A percentile compares a stretch with the other conserved stretches of the same genome.
phyloP scores from a whole-genome alignment of 2,113 vertebrate species.

The Suricata suricatta region DNA sequence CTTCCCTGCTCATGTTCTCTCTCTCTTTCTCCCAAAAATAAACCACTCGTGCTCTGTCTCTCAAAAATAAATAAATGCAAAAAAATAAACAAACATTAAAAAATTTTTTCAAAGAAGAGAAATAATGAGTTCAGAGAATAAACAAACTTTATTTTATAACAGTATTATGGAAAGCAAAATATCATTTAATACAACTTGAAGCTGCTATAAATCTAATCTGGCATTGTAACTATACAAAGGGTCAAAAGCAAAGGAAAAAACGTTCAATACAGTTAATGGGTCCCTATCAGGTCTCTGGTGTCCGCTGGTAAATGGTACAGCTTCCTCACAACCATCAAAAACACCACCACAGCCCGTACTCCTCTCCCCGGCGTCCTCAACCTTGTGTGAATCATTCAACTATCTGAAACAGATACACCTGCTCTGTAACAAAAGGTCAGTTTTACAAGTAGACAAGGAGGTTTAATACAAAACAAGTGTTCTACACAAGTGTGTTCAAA shows the following conservation, averaged over 20 bases:
- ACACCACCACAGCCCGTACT: slow-evolving; percentile 17
- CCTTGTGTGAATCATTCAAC: slow-evolving; percentile 75
- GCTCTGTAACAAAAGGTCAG: slow-evolving; percentile 80
- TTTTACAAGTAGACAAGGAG: slow-evolving; percentile 82
- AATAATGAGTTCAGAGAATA: slow-evolving; percentile 87
- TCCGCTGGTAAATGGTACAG: slow-evolving; percentile 69
- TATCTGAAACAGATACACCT: slow-evolving; percentile 74
- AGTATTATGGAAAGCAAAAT: slow-evolving; percentile 94
- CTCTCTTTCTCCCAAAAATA: no score
- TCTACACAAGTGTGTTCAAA: slow-evolving; percentile 83
- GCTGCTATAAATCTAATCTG: slow-evolving; percentile 91
- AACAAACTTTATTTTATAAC: slow-evolving; percentile 98
- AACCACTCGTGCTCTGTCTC: no score
- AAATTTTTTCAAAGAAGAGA: slow-evolving; percentile 7
- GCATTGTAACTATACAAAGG: slow-evolving; percentile 87
- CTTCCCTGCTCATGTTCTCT: no score
- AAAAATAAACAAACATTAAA: no score
- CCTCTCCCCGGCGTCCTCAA: slow-evolving; percentile 64
- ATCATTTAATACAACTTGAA: slow-evolving; percentile 90
- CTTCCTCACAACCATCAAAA: slow-evolving; percentile 69
- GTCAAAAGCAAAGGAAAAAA: slow-evolving; percentile 78
- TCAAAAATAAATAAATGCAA: no score
- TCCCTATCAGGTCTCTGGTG: slow-evolving; percentile 81
- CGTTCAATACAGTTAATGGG: slow-evolving; percentile 78
- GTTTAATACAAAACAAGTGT: slow-evolving; percentile 83